Evolutionary conservation across 2,888 invertebrate genomes (phyloP).

Genomic region (Eucriotettix oculatus): DNA sequence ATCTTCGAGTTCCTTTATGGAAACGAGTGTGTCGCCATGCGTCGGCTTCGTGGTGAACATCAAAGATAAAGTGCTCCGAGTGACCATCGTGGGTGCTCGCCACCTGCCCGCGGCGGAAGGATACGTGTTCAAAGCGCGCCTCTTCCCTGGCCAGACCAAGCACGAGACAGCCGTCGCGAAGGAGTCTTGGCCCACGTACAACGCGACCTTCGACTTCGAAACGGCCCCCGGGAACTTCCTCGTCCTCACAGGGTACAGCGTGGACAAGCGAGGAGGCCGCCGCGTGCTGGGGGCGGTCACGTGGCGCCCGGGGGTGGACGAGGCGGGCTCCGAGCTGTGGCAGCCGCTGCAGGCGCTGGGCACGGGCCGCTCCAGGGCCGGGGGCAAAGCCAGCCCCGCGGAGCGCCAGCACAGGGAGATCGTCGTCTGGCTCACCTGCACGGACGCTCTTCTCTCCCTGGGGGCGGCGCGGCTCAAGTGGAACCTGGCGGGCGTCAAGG

Average conservation of each 20-base stretch:
- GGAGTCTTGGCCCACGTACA: background rate
- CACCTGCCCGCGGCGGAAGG: background rate
- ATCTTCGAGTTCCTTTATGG: too few relatives aligned
- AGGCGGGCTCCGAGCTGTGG: background rate
- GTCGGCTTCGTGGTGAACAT: background rate
- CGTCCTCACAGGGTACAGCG: background rate
- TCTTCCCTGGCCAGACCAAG: background rate
- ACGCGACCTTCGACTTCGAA: background rate
- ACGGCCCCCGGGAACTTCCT: background rate
- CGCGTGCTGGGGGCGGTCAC: background rate
- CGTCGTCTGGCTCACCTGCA: background rate
- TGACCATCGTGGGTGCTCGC: background rate
- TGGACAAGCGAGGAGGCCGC: background rate
- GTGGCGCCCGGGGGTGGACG: background rate
- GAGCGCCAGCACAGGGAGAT: background rate
- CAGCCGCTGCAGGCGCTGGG: background rate
- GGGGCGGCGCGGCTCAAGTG: background rate
- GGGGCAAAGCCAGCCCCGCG: background rate
- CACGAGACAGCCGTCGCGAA: background rate
- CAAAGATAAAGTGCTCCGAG: background rate
- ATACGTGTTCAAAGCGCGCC: background rate
- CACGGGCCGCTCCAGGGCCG: background rate
- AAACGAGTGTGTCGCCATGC: background rate
- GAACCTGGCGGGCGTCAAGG: background rate
- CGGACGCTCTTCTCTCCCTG: background rate